Evolutionary conservation across 2,888 invertebrate species (phyloP).

Genomic region (Imbricaverruca yamaguchii): DNA sequence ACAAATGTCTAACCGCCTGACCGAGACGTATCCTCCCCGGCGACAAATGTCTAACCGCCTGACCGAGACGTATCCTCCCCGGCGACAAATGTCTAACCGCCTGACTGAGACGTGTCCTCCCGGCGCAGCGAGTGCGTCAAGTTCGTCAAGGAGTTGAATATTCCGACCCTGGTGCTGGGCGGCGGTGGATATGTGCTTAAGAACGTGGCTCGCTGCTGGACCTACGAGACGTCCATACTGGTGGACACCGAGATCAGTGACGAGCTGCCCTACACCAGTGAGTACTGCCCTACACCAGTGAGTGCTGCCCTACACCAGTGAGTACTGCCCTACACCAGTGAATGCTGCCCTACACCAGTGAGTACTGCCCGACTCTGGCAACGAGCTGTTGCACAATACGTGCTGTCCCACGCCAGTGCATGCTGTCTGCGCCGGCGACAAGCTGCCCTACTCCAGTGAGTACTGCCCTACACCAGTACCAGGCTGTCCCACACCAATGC

Average conservation of each 20-base stretch:
- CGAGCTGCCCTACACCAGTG: conserved; percentile 73
- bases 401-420: not conserved
- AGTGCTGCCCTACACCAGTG: no score
- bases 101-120: no score
- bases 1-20: no score
- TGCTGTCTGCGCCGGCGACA: conserved; percentile 54
- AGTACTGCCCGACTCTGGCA: no score
- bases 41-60: no score
- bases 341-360: not conserved
- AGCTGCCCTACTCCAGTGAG: no score
- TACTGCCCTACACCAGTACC: no score
- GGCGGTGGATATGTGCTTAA: conserved; percentile 82
- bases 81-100: no score
- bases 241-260: conserved; percentile 88
- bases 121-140: conserved; percentile 75
- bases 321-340: no score
- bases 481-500: not conserved
- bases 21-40: no score
- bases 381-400: no score
- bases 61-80: no score
- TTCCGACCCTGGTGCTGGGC: conserved; percentile 84
- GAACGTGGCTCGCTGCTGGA: conserved; percentile 98
- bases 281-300: not conserved
- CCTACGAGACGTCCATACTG: conserved; percentile 91
- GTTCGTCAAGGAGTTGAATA: conserved; percentile 83